Percentiles rank a stretch among this genome's conserved stretches.
These are phyloP conservation scores for Popillia japonica DNA, from an alignment of 1,140 invertebrate genomes.

Conservation along the genomic window DNA sequence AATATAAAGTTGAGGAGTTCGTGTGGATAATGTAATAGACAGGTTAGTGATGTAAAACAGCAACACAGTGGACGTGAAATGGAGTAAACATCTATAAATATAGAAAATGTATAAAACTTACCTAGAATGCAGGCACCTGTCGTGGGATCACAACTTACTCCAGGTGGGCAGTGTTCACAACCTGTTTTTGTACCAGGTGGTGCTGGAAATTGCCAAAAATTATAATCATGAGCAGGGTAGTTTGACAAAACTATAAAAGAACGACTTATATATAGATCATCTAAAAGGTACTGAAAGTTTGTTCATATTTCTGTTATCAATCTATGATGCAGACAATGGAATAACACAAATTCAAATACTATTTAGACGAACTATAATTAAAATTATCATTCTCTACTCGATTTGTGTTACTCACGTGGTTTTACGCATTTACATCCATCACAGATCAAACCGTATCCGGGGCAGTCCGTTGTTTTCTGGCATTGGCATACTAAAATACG, in stretches of 20 bases:
- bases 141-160: conserved; percentile 75
- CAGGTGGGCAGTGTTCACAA: conserved; percentile 79
- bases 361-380: too few species aligned
- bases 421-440: conserved; percentile 73
- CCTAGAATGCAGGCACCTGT: conserved; percentile 83
- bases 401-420: conserved; percentile 61
- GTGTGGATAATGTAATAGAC: conserved; percentile 1
- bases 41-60: conserved; percentile 54
- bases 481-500: conserved; percentile 70
- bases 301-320: too few species aligned
- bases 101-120: conserved; percentile 60
- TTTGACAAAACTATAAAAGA: background rate
- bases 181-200: conserved; percentile 57
- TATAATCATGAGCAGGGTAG: too few species aligned
- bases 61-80: conserved; percentile 51
- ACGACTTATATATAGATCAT: background rate
- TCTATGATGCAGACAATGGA: too few species aligned
- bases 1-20: conserved; percentile 6
- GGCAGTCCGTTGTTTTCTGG: conserved; percentile 70
- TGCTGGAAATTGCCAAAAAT: conserved; percentile 36
- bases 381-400: too few species aligned
- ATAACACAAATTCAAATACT: too few species aligned
- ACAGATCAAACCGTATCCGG: conserved; percentile 64
- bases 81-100: conserved; percentile 7
- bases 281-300: background rate